Conservation (phyloP, 2,888 invertebrate genomes). For the Cheilosia soror region DNA sequence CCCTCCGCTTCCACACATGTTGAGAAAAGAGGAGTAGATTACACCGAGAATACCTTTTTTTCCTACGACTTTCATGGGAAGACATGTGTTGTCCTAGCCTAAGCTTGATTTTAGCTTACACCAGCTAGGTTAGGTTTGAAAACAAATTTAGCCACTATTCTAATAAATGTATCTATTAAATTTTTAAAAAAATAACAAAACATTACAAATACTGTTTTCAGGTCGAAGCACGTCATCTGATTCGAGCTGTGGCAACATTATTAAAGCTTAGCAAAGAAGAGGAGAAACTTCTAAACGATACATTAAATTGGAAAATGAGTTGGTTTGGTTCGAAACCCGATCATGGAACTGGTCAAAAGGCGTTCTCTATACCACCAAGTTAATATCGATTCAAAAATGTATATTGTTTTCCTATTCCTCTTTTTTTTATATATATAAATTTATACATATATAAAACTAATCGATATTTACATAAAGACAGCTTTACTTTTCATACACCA, state of each 20-base stretch:
- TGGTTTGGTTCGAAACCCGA: conserved; percentile 86
- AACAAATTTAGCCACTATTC: too few relatives aligned
- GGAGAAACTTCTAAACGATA: conserved; percentile 90
- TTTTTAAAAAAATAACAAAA: too few relatives aligned
- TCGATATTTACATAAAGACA: conserved; percentile 63
- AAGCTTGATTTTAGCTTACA: too few relatives aligned
- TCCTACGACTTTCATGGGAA: too few relatives aligned
- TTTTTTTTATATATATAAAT: conserved; percentile 21
- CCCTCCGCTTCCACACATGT: too few relatives aligned
- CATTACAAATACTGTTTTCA: conserved; percentile 48
- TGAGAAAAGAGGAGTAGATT: too few relatives aligned
- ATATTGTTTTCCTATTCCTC: conserved; percentile 50
- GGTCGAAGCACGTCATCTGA: conserved; percentile 93
- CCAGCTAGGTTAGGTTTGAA: too few relatives aligned
- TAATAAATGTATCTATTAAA: too few relatives aligned
- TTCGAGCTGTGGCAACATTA: conserved; percentile 93
- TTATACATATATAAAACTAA: conserved; percentile 23
- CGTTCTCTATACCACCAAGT: conserved; percentile 86
- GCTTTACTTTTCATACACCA: conserved; percentile 66
- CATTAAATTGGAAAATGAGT: conserved; percentile 83
- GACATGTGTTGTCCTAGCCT: too few relatives aligned
- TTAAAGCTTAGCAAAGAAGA: conserved; percentile 94
- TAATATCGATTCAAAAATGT: conserved; percentile 83
- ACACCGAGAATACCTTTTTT: too few relatives aligned
- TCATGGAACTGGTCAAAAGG: conserved; percentile 85